phyloP scores from a whole-genome alignment of 1,140 invertebrate species.

The Aradophagus sp. region DNA sequence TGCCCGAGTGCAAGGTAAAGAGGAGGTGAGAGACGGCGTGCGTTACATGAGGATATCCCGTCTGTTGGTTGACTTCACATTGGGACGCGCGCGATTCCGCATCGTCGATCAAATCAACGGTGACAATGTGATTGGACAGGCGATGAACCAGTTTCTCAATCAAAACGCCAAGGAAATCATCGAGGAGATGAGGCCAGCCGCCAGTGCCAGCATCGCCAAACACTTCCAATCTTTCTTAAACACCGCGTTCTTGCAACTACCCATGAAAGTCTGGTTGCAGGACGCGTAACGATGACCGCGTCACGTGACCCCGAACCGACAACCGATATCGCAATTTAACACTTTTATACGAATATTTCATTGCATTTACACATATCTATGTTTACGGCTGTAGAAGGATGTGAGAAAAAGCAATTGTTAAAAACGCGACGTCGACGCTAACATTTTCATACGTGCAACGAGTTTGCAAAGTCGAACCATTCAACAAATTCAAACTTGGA shows the following conservation, averaged over 20 bases:
- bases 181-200: conserved; percentile 87
- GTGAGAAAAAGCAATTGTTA: no score
- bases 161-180: conserved; percentile 89
- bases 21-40: conserved; percentile 77
- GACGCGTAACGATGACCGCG: conserved; percentile 55
- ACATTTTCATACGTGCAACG: no score
- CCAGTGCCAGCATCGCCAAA: conserved; percentile 82
- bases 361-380: no score
- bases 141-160: conserved; percentile 89
- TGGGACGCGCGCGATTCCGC: conserved; percentile 81
- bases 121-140: conserved; percentile 85
- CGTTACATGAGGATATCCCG: conserved; percentile 81
- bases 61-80: conserved; percentile 81
- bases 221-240: conserved; percentile 87
- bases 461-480: no score
- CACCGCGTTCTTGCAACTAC: conserved; percentile 84
- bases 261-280: conserved; percentile 84
- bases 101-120: conserved; percentile 82
- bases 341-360: no score
- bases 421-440: no score
- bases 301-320: no score
- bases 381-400: no score
- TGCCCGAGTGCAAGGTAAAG: conserved; percentile 82
- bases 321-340: no score
- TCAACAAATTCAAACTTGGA: no score